phyloP scores from a whole-genome alignment of 2,888 invertebrate species.

The Drosophila ezoana region DNA sequence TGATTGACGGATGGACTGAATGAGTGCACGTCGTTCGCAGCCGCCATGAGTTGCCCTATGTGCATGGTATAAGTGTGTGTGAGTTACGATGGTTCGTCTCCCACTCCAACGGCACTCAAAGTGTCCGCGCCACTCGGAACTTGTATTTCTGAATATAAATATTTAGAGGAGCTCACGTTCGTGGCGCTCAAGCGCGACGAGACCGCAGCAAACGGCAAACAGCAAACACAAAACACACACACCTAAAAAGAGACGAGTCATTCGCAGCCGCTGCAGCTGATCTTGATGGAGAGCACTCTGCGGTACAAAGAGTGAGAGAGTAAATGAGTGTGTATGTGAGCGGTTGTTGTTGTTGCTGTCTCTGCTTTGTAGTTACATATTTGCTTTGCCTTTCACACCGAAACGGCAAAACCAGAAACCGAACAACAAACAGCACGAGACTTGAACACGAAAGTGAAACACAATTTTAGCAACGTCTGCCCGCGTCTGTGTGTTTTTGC shows the following conservation, averaged over 20 bases:
- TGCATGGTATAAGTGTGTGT: slow-evolving; percentile 10
- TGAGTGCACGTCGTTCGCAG: slow-evolving; percentile 57
- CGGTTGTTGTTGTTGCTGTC: slow-evolving; percentile 25
- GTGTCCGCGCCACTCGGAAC: slow-evolving; percentile 30
- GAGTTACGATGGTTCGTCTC: slow-evolving; percentile 25
- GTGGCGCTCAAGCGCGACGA: slow-evolving; percentile 59
- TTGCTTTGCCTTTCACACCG: slow-evolving; percentile 56
- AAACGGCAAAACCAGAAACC: slow-evolving; percentile 59
- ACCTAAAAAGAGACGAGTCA: slow-evolving; percentile 52
- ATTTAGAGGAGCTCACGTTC: slow-evolving; percentile 46
- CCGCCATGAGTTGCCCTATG: slow-evolving; percentile 6
- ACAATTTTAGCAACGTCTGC: slow-evolving; percentile 47
- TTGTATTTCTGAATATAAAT: slow-evolving; percentile 43
- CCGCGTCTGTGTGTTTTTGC: slow-evolving; percentile 23
- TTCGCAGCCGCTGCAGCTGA: slow-evolving; percentile 70
- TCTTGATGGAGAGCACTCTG: slow-evolving; percentile 61
- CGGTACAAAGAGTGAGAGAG: slow-evolving; percentile 43
- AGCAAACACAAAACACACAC: slow-evolving; percentile 11
- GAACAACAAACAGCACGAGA: slow-evolving; percentile 69
- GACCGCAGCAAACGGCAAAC: slow-evolving; percentile 38
- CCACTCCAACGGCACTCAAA: slow-evolving; percentile 55
- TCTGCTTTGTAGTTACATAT: slow-evolving; percentile 55
- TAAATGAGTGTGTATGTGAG: slow-evolving; percentile 12
- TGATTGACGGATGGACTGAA: slow-evolving; percentile 60
- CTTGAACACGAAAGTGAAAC: slow-evolving; percentile 75